Conservation (phyloP, 2,888 invertebrate species). For the Pyrochroa serraticornis region DNA sequence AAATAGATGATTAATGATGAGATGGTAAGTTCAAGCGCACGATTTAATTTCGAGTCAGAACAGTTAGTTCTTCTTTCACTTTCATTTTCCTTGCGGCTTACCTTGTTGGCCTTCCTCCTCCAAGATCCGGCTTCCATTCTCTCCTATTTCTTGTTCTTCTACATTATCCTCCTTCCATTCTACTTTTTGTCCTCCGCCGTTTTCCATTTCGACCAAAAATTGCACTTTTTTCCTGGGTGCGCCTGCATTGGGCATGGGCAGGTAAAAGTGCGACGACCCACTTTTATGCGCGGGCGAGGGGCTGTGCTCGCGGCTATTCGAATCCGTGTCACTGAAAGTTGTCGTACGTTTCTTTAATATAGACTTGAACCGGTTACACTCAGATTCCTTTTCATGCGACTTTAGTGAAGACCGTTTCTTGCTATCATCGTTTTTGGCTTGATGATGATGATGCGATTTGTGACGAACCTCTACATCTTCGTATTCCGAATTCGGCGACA, state of each 20-base stretch:
- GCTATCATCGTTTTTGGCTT: conserved; percentile 10
- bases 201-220: conserved; percentile 71
- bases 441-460: conserved; percentile 25
- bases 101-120: conserved; percentile 13
- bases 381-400: conserved; percentile 47
- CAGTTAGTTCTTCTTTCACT: background rate
- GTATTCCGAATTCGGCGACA: conserved; percentile 44
- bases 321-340: conserved; percentile 54
- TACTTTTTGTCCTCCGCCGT: conserved; percentile 27
- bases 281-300: conserved; percentile 50
- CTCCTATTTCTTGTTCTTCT: background rate
- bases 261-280: conserved; percentile 68
- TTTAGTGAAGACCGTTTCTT: conserved; percentile 29
- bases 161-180: conserved; percentile 23
- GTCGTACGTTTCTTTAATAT: conserved; percentile 62
- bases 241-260: conserved; percentile 60
- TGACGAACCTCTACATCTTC: conserved; percentile 47
- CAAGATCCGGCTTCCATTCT: background rate
- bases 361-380: conserved; percentile 57
- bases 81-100: background rate
- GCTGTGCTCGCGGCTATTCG: conserved; percentile 49
- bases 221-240: conserved; percentile 72
- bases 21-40: too few species aligned
- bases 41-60: too few species aligned
- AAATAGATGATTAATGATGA: too few species aligned